Conservation (phyloP, 2,888 invertebrate genomes). For the Mythimna vitellina region DNA sequence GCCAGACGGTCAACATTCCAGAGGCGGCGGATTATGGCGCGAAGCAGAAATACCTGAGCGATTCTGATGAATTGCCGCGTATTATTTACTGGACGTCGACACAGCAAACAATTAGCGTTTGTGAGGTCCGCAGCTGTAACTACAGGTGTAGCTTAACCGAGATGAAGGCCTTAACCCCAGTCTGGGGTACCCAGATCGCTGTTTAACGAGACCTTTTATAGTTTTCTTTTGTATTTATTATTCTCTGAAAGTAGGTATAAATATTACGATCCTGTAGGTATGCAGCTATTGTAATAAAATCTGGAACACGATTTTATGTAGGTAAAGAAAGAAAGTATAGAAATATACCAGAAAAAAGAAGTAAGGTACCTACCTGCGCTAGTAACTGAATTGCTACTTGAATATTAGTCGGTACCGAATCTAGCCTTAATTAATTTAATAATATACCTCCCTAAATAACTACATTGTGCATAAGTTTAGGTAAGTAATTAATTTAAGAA, state of each 20-base stretch:
- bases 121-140: slow-evolving; percentile 55
- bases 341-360: background rate
- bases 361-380: too few species aligned
- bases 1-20: slow-evolving; percentile 87
- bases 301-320: slow-evolving; percentile 6
- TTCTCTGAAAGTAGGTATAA: slow-evolving; percentile 23
- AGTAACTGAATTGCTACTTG: background rate
- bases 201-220: slow-evolving; percentile 43
- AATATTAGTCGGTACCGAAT: background rate
- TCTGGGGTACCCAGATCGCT: slow-evolving; percentile 16
- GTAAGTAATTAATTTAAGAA: background rate
- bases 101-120: slow-evolving; percentile 59
- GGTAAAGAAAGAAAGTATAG: background rate
- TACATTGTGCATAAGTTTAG: background rate
- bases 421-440: background rate
- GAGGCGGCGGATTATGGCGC: slow-evolving; percentile 84
- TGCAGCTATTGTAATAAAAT: slow-evolving; percentile 42
- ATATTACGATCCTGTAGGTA: slow-evolving; percentile 29
- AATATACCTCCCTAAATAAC: background rate
- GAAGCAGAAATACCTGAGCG: slow-evolving; percentile 86
- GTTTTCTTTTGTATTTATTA: slow-evolving; percentile 21
- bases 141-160: slow-evolving; percentile 43
- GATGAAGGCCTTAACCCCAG: slow-evolving; percentile 45
- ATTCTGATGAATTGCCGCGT: slow-evolving; percentile 84
- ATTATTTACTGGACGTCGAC: slow-evolving; percentile 80